Evolutionary conservation across 2,113 vertebrate genomes (phyloP).

Genomic region (Haplochromis vanheusdeni): DNA sequence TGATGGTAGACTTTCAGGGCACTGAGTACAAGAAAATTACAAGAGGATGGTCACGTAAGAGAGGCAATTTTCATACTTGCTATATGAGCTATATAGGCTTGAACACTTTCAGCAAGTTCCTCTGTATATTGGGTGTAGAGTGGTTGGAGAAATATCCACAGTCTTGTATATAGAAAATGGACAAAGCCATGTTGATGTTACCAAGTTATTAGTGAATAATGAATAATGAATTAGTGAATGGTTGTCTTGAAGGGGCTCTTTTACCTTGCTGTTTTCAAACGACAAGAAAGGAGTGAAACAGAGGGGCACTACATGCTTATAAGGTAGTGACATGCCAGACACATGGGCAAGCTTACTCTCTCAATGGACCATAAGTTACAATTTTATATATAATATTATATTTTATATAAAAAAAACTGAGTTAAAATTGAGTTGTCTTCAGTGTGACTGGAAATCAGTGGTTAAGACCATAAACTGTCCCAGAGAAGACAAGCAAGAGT

Average conservation of each 20-base stretch:
- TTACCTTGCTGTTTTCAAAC: neutral
- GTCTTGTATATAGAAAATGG: neutral
- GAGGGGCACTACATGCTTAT: neutral
- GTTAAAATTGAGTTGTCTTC: neutral
- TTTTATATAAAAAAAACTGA: neutral
- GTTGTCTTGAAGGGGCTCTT: neutral
- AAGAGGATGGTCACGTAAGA: neutral
- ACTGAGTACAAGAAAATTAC: neutral
- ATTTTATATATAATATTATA: neutral
- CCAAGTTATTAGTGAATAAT: neutral
- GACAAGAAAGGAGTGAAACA: neutral
- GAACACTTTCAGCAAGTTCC: neutral
- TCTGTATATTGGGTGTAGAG: neutral
- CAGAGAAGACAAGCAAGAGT: neutral
- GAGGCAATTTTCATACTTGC: neutral
- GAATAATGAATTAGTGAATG: neutral
- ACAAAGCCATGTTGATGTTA: neutral
- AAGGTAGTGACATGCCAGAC: neutral
- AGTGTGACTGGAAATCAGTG: neutral
- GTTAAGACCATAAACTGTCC: neutral
- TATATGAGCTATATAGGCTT: neutral
- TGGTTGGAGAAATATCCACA: neutral
- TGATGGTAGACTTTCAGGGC: neutral
- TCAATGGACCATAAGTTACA: neutral
- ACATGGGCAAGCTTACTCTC: neutral